Percentiles rank a stretch among this genome's conserved stretches.
phyloP scores from a whole-genome alignment of 2,113 vertebrate species.

The Rhinolophus ferrumequinum region DNA sequence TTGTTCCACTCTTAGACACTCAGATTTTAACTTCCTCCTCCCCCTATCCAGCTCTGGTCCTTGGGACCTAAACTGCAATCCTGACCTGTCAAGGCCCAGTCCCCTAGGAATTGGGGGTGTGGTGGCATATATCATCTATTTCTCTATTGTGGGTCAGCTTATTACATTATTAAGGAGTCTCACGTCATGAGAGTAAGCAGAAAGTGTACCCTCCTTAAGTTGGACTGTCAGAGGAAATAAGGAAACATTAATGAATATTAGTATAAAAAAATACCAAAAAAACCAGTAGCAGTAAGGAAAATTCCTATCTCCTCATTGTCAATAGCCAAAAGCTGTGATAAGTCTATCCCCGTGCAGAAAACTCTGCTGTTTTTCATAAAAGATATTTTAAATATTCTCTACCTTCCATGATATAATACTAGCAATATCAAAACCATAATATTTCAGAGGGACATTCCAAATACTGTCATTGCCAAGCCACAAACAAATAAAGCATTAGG shows the following conservation, averaged over 20 bases:
- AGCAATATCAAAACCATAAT: not conserved
- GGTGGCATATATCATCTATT: not conserved
- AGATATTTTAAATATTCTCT: not conserved
- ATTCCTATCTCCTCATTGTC: not conserved
- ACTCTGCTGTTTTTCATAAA: not conserved
- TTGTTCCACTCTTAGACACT: not conserved
- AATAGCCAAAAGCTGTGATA: not conserved
- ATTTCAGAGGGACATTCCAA: not conserved
- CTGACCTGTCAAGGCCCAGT: not conserved
- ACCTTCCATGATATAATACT: not conserved
- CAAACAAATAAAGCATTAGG: not conserved
- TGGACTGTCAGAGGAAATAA: not conserved
- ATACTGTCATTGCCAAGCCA: not conserved
- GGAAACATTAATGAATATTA: not conserved
- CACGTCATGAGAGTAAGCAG: not conserved
- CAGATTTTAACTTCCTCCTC: not conserved
- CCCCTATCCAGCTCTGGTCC: not conserved
- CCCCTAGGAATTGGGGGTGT: not conserved
- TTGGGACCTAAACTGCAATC: not conserved
- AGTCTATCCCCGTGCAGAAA: not conserved
- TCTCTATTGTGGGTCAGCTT: not conserved
- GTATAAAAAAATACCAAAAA: not conserved
- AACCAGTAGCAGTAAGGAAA: not conserved
- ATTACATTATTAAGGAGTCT: not conserved
- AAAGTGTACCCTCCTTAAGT: not conserved